A percentile compares a stretch with the other conserved stretches of the same genome.
phyloP scores from a whole-genome alignment of 53 echinoderm and acorn worm species.

The Antedon mediterranea region DNA sequence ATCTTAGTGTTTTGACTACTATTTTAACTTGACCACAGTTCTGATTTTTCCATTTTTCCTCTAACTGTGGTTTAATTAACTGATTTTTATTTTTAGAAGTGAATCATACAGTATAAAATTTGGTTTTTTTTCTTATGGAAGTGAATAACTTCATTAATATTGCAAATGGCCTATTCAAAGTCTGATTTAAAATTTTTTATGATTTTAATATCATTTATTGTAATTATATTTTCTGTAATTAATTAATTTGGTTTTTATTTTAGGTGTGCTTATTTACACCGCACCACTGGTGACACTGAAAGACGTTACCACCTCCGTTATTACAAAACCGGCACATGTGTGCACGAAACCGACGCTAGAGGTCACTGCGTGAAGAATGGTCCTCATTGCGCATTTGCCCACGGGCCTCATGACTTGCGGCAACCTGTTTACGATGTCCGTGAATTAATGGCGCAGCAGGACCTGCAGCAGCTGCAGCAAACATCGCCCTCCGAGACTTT shows the following conservation, averaged over 20 bases:
- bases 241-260: background rate
- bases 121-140: no score
- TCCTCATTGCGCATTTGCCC: conserved; percentile 95
- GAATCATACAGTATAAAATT: no score
- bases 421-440: conserved; percentile 92
- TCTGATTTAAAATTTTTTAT: no score
- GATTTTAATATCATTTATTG: no score
- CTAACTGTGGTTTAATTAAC: no score
- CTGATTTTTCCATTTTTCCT: no score
- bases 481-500: conserved; percentile 8
- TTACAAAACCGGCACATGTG: conserved; percentile 92
- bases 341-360: conserved; percentile 89
- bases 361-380: conserved; percentile 99
- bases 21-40: no score
- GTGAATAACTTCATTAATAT: no score
- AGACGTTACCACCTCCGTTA: conserved; percentile 81
- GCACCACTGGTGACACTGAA: conserved; percentile 91
- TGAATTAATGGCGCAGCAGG: conserved; percentile 59
- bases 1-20: no score
- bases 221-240: no score
- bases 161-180: no score
- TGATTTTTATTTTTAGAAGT: no score
- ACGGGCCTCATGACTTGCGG: conserved; percentile 83
- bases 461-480: conserved; percentile 27
- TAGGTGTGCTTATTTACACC: conserved; percentile 78